phyloP scores from a whole-genome alignment of 2,888 invertebrate species.

The Thumatha senex region DNA sequence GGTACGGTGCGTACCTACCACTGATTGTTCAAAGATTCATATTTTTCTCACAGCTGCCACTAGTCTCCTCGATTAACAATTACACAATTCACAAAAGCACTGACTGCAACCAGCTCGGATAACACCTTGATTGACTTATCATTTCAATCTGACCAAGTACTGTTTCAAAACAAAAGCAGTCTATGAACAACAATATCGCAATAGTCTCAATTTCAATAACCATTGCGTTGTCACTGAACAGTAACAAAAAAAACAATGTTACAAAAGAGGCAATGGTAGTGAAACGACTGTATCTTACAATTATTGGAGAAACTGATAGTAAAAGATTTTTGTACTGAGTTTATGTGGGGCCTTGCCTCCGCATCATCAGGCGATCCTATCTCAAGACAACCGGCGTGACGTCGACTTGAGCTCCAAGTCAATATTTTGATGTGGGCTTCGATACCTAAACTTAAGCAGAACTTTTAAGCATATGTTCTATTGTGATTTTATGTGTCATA shows the following conservation, averaged over 20 bases:
- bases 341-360: slow-evolving; percentile 58
- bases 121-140: slow-evolving; percentile 68
- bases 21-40: too few species aligned
- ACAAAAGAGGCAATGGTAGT: slow-evolving; percentile 6
- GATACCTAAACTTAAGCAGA: slow-evolving; percentile 8
- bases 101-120: slow-evolving; percentile 42
- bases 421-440: slow-evolving; percentile 65
- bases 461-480: background rate
- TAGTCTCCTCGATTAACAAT: slow-evolving; percentile 23
- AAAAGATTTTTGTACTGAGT: slow-evolving; percentile 34
- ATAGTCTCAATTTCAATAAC: background rate
- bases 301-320: background rate
- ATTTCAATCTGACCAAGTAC: slow-evolving; percentile 43
- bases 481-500: background rate
- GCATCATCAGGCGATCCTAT: slow-evolving; percentile 67
- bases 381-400: slow-evolving; percentile 46
- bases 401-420: slow-evolving; percentile 54
- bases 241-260: rapidly evolving
- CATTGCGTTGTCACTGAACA: slow-evolving; percentile 1
- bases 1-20: too few species aligned
- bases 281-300: background rate
- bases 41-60: background rate
- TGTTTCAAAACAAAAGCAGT: slow-evolving; percentile 7
- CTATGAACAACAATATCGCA: background rate
- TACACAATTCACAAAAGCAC: slow-evolving; percentile 22